Percentiles rank a stretch among this genome's conserved stretches.
These are phyloP conservation scores for Dynastes hyllus DNA, from an alignment of 2,888 invertebrate genomes.

Conservation along the genomic window DNA sequence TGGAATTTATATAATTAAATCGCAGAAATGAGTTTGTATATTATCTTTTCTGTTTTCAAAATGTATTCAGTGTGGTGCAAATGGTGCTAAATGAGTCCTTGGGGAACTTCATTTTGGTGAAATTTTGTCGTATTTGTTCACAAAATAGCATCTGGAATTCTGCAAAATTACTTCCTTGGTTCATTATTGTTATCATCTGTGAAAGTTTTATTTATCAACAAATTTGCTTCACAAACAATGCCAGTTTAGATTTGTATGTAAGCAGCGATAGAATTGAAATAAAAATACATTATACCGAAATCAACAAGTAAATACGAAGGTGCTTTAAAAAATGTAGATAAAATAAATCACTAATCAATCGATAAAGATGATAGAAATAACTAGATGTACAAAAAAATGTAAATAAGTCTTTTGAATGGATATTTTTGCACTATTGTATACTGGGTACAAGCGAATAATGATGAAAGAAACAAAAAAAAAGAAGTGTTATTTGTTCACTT, in stretches of 20 bases:
- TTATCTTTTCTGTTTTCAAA: not conserved
- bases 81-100: not conserved
- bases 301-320: constrained; percentile 6
- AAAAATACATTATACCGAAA: not conserved
- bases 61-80: no score
- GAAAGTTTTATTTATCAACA: not conserved
- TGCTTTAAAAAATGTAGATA: constrained; percentile 16
- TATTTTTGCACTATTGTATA: constrained; percentile 30
- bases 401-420: not conserved
- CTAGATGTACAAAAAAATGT: constrained; percentile 21
- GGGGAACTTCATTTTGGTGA: not conserved
- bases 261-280: not conserved
- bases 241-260: constrained; percentile 5
- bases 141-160: not conserved
- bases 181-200: not conserved
- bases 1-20: constrained; percentile 87
- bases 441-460: not conserved
- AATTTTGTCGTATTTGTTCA: not conserved
- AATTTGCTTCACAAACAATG: not conserved
- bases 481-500: constrained; percentile 11
- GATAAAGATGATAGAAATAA: constrained; percentile 12
- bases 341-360: constrained; percentile 2
- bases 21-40: not conserved
- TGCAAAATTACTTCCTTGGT: not conserved
- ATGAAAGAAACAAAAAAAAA: not conserved